Evolutionary conservation across 2,797 vertebrate species (phyloP).

Genomic region (Gallinago stenura): DNA sequence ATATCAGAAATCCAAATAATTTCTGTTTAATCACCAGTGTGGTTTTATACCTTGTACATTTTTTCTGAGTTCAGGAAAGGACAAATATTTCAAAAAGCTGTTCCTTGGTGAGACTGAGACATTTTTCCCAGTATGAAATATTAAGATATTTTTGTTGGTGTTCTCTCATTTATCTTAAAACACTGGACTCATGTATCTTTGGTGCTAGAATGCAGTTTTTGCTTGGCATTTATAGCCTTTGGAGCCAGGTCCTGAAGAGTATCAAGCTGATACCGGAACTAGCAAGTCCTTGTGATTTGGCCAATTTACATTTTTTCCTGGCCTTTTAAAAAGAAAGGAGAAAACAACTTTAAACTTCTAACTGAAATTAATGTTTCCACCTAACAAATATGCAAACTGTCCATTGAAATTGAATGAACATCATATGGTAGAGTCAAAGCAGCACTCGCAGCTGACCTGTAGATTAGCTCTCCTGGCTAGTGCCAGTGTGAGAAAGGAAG

Average conservation of each 20-base stretch:
- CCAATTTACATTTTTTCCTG: not conserved
- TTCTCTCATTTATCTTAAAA: not conserved
- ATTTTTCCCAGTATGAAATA: not conserved
- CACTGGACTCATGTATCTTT: not conserved
- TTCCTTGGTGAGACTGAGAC: not conserved
- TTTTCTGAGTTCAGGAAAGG: not conserved
- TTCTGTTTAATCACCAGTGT: not conserved
- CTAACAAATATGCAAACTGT: not conserved
- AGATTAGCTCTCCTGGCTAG: not conserved
- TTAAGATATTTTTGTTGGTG: not conserved
- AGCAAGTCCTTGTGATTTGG: not conserved
- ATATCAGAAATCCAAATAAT: not conserved
- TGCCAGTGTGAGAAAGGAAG: not conserved
- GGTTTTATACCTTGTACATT: not conserved
- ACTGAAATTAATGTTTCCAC: not conserved
- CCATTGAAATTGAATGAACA: not conserved
- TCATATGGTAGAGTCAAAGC: fast-evolving
- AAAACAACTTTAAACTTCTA: not conserved
- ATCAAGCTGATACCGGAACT: not conserved
- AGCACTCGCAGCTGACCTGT: not conserved
- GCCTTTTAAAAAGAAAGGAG: not conserved
- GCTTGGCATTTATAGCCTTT: not conserved
- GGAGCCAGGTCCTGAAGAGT: not conserved
- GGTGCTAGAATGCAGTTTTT: not conserved
- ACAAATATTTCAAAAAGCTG: not conserved